Evolutionary conservation across 2,888 invertebrate genomes (phyloP), one percentile per base, ranked within the genome.

Genomic region (Galerucella nymphaeae): DNA sequence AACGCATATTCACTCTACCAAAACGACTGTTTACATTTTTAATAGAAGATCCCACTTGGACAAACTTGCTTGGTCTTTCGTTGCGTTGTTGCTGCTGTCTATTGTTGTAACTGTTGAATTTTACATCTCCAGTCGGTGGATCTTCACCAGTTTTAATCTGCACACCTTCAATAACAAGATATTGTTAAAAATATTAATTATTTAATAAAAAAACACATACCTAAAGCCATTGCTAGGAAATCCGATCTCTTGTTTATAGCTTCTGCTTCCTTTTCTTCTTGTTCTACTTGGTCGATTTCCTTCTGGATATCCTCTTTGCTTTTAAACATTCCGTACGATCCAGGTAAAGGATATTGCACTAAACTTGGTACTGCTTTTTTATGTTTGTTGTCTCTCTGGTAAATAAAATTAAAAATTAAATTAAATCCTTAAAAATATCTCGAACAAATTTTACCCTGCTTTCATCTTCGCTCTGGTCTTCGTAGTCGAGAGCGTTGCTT

Each of bases 401-500:
- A 30, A 55, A 55, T 55, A 55, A 55, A 23, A 23, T 23, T 18
- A 55, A 9, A 20, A 13, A 55, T 20, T 59, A 59, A 59, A 59
- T 18, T 18, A 2, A n/a, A 59, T 20, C 11, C 30, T 6, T 30
- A 8, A 30, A 30, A 30, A 30, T 30, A 10, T 38, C n/a, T 38
- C 2, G 1, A 23, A 30, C 30, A 30, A 30, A 30, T 30, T 16
- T 42, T 62, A 53, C 65, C 50, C 84, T 83, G 57, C 84, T 84
- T 5, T 85, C 84, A 42, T 84, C 84, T 0, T 84, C 84, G 30
- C 85, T 85, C 64, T 84, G 84, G 42, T 84, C 85, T 82, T 93
- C 93, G 79, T 93, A 93, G 82, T 93, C 93, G 75, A 93, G 80
- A 0, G 93, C 93, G 81, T 93, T 93, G 4, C 10, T 20, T 6